Evolutionary conservation across 2,797 vertebrate genomes (phyloP).

Genomic region (Epinephelus coioides): DNA sequence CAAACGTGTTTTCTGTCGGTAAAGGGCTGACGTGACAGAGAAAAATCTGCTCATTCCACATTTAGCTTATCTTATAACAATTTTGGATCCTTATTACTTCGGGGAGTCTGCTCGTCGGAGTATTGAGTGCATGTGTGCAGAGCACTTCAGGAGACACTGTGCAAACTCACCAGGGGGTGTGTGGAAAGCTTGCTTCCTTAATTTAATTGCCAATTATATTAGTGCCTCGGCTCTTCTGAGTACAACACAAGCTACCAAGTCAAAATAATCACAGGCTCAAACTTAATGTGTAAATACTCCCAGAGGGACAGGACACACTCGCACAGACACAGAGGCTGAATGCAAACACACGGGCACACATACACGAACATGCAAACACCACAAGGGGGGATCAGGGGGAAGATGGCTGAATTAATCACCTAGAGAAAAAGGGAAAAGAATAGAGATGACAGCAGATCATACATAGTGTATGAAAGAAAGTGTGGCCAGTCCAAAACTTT

Average conservation of each 20-base stretch:
- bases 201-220: conserved; percentile 86
- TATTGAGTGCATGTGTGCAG: conserved; percentile 54
- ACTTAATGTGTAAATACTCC: conserved; percentile 80
- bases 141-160: conserved; percentile 73
- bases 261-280: conserved; percentile 82
- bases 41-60: conserved; percentile 44
- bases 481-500: conserved; percentile 49
- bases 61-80: conserved; percentile 40
- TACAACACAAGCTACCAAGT: conserved; percentile 74
- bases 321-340: conserved; percentile 29
- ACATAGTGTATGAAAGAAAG: conserved; percentile 42
- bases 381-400: not conserved
- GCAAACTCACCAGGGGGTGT: conserved; percentile 71
- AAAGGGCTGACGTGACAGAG: conserved; percentile 16
- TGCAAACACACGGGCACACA: conserved; percentile 38
- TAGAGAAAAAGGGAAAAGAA: not conserved
- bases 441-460: conserved; percentile 13
- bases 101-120: conserved; percentile 42
- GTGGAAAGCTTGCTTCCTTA: conserved; percentile 72
- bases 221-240: conserved; percentile 71
- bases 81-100: conserved; percentile 50
- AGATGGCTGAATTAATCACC: conserved; percentile 34
- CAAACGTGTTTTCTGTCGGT: conserved; percentile 13
- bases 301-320: conserved; percentile 63
- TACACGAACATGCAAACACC: conserved; percentile 28